These are phyloP conservation scores for Halocaridina rubra DNA, from an alignment of 2,888 invertebrate genomes.

Conservation along the genomic window DNA sequence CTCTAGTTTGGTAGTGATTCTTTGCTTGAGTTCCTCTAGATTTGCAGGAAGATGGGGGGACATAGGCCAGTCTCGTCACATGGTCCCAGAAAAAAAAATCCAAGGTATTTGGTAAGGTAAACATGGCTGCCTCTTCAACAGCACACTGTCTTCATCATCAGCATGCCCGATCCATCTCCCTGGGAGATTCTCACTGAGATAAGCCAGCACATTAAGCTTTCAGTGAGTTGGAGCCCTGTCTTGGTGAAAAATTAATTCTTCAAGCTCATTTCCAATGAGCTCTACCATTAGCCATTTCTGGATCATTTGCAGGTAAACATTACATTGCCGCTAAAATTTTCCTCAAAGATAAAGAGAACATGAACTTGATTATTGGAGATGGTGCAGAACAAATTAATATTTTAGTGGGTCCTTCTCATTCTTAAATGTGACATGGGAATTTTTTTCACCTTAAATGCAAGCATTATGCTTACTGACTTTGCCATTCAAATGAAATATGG, in stretches of 20 bases:
- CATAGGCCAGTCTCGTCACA: no score
- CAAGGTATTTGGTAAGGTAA: no score
- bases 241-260: neutral
- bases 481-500: neutral
- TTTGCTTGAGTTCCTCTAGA: neutral
- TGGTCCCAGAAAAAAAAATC: neutral
- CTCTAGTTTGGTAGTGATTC: neutral
- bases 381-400: neutral
- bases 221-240: neutral
- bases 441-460: neutral
- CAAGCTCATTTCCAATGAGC: neutral
- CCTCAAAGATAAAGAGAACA: neutral
- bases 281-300: neutral
- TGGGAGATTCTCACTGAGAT: neutral
- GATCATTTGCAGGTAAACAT: neutral
- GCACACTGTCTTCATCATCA: slow-evolving; percentile 7
- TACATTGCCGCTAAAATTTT: neutral
- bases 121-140: neutral
- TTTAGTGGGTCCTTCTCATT: neutral
- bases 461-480: neutral
- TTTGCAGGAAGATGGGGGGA: neutral
- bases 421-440: neutral
- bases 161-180: neutral
- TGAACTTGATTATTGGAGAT: neutral
- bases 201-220: neutral